These are phyloP conservation scores for Brevimyrus niger DNA, from an alignment of 2,113 vertebrate species.

Conservation along the genomic window DNA sequence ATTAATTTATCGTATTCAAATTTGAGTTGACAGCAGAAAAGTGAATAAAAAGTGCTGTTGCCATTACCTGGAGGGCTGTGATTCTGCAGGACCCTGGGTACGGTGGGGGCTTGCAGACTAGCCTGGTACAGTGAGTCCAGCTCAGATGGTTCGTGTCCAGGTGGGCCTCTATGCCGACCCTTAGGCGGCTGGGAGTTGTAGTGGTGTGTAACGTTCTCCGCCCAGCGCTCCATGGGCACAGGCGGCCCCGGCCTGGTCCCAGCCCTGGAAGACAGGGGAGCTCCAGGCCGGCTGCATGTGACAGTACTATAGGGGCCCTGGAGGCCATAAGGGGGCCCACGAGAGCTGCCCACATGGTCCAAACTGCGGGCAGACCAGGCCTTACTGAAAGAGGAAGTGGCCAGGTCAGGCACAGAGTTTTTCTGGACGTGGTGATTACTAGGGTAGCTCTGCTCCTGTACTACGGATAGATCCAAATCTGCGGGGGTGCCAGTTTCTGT, in stretches of 20 bases:
- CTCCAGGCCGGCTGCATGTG: background rate
- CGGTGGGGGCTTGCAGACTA: constrained; percentile 74
- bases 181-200: constrained; percentile 62
- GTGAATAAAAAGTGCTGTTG: background rate
- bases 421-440: background rate
- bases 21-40: background rate
- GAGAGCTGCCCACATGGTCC: constrained; percentile 13
- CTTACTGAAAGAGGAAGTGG: constrained; percentile 14
- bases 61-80: constrained; percentile 53
- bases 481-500: background rate
- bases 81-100: constrained; percentile 30
- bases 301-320: constrained; percentile 1
- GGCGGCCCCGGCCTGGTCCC: constrained; percentile 36
- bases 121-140: constrained; percentile 88
- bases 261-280: constrained; percentile 20
- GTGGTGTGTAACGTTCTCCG: constrained; percentile 74
- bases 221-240: constrained; percentile 78
- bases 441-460: background rate
- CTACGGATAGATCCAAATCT: background rate
- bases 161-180: background rate
- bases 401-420: background rate
- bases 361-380: constrained; percentile 41
- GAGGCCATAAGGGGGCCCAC: constrained; percentile 11
- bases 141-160: constrained; percentile 73
- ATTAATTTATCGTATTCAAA: background rate